Percentiles rank a stretch among this genome's conserved stretches.
phyloP scores from a whole-genome alignment of 2,113 vertebrate genomes.

The Podilymbus podiceps region DNA sequence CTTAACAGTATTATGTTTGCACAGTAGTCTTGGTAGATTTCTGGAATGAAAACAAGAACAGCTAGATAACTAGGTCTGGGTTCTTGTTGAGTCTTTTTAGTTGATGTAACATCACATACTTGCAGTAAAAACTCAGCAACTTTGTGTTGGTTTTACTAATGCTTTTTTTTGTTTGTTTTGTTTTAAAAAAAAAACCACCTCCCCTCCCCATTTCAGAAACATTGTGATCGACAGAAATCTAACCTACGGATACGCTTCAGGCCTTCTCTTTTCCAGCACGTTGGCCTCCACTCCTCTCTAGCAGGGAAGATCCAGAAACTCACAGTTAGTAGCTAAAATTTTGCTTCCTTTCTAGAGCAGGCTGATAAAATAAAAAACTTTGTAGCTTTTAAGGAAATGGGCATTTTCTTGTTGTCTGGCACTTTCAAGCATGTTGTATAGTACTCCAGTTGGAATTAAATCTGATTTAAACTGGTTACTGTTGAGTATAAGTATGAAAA shows the following conservation, averaged over 20 bases:
- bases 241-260: conserved; percentile 94
- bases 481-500: neutral
- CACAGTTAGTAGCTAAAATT: conserved; percentile 80
- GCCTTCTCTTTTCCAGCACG: conserved; percentile 97
- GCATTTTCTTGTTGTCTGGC: neutral
- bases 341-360: neutral
- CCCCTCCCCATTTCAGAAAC: conserved; percentile 78
- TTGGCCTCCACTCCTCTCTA: conserved; percentile 95
- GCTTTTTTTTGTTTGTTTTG: neutral
- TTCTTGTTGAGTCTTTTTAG: neutral
- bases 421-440: neutral
- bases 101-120: neutral
- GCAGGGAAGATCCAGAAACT: conserved; percentile 98
- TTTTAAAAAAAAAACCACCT: neutral
- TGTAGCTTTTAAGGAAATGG: neutral
- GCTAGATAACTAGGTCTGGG: neutral
- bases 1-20: neutral
- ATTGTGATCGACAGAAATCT: conserved; percentile 97
- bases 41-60: neutral
- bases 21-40: neutral
- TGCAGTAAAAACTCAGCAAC: neutral
- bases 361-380: neutral
- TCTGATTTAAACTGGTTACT: neutral
- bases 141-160: neutral
- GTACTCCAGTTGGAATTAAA: neutral